Conservation (phyloP, 2,888 invertebrate species). For the Ophion ventricosus region DNA sequence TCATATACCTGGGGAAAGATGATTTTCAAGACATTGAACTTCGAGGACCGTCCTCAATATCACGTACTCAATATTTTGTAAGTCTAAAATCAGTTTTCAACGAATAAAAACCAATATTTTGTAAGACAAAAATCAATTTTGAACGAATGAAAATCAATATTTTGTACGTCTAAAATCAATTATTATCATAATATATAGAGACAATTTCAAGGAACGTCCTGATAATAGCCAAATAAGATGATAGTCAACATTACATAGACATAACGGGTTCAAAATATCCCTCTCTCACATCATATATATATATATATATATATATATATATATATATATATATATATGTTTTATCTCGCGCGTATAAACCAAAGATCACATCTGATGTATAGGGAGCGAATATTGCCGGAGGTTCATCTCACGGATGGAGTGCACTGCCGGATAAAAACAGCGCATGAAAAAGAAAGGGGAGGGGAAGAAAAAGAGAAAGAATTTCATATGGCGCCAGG, state of each 20-base stretch:
- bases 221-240: background rate
- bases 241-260: background rate
- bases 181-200: background rate
- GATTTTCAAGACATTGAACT: background rate
- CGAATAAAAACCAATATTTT: background rate
- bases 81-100: background rate
- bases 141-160: no score
- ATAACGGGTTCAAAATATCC: background rate
- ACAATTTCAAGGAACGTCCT: background rate
- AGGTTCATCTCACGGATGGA: conserved; percentile 53
- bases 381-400: conserved; percentile 55
- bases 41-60: background rate
- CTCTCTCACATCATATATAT: no score
- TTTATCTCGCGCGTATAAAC: background rate
- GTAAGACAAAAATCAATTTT: no score
- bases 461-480: conserved; percentile 19
- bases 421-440: conserved; percentile 16
- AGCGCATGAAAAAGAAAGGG: conserved; percentile 30
- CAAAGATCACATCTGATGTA: conserved; percentile 13
- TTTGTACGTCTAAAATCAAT: no score
- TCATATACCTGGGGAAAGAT: background rate
- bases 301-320: background rate
- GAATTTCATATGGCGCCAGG: conserved; percentile 55
- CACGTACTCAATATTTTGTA: no score
- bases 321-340: background rate